Percentiles rank a stretch among this genome's conserved stretches.
Evolutionary conservation across 2,797 vertebrate genomes (phyloP).

Genomic region (Streptopelia turtur): DNA sequence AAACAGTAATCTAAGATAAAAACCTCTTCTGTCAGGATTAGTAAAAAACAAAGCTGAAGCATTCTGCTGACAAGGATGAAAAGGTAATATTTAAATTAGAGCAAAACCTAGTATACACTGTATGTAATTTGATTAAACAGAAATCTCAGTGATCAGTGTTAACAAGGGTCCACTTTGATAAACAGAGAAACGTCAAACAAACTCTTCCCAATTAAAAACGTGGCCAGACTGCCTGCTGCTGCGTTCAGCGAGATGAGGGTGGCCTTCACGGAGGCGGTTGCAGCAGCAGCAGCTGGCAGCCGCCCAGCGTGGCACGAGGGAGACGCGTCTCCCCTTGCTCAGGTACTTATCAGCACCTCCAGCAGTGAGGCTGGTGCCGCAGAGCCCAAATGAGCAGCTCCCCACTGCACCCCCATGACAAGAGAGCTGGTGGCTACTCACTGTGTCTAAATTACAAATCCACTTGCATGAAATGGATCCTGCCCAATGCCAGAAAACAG

Average conservation of each 20-base stretch:
- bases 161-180: conserved; percentile 62
- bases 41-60: conserved; percentile 28
- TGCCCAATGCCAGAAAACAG: background rate
- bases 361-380: background rate
- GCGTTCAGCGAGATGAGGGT: background rate
- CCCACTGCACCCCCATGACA: background rate
- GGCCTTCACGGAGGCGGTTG: background rate
- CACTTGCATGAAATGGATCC: background rate
- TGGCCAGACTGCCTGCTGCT: conserved; percentile 11
- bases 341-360: background rate
- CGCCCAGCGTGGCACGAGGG: background rate
- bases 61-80: conserved; percentile 41
- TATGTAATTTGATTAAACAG: conserved; percentile 57
- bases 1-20: background rate
- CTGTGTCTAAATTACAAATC: background rate
- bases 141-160: conserved; percentile 48
- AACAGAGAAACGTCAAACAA: conserved; percentile 39
- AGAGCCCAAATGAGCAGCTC: background rate
- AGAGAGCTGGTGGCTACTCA: background rate
- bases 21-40: conserved; percentile 1
- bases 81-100: conserved; percentile 57
- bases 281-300: conserved; percentile 22
- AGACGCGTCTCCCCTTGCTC: background rate
- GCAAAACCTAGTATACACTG: background rate
- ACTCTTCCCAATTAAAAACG: conserved; percentile 13